These are phyloP conservation scores for Petrocephalus microphthalmus DNA, from an alignment of 2,113 vertebrate species.

Conservation along the genomic window DNA sequence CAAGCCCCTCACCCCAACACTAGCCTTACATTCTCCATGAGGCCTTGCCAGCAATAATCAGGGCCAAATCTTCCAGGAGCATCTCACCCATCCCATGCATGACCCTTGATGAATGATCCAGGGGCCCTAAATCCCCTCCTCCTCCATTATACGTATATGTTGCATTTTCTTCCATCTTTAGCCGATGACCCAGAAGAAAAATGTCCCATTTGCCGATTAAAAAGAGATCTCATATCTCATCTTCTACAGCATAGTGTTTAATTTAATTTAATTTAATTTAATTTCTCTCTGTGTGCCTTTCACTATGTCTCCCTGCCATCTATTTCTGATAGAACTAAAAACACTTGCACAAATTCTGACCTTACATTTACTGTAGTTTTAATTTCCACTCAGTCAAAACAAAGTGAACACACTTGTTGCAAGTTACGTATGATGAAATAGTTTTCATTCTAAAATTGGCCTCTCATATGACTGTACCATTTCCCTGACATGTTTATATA, in stretches of 20 bases:
- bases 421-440: background rate
- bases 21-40: background rate
- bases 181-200: background rate
- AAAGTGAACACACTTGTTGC: background rate
- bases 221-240: background rate
- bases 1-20: background rate
- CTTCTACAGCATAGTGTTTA: background rate
- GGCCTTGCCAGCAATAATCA: conserved; percentile 15
- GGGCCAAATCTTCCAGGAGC: background rate
- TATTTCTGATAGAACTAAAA: background rate
- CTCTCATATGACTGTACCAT: background rate
- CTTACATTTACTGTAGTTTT: background rate
- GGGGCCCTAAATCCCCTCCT: background rate
- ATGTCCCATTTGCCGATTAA: conserved; percentile 7
- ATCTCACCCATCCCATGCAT: background rate
- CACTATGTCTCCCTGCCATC: background rate
- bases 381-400: background rate
- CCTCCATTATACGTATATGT: background rate
- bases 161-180: background rate
- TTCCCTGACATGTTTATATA: background rate
- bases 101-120: conserved; percentile 15
- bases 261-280: conserved; percentile 5
- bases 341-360: background rate
- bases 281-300: background rate
- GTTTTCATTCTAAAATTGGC: background rate